Conservation (phyloP, 2,113 vertebrate genomes). For the Prolemur simus region DNA sequence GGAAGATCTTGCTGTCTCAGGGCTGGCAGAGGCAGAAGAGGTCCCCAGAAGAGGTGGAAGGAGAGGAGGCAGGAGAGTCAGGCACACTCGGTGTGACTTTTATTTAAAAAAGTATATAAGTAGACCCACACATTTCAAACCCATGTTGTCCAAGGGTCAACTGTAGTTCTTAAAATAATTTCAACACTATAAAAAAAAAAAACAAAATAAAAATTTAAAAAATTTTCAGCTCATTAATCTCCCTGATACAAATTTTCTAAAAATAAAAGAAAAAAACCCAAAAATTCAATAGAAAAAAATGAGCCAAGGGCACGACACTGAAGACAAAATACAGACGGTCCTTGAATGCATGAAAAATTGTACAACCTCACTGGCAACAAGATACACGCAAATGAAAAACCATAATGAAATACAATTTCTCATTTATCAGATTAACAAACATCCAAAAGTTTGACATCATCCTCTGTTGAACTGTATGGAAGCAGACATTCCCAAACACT, state of each 20-base stretch:
- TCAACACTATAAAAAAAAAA: background rate
- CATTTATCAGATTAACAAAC: background rate
- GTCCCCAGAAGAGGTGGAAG: background rate
- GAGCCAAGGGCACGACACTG: background rate
- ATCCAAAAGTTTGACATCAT: background rate
- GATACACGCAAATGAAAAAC: background rate
- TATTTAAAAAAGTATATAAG: background rate
- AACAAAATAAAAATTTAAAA: background rate
- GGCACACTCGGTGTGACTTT: background rate
- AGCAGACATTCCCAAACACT: background rate
- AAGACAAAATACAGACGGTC: slow-evolving; percentile 1
- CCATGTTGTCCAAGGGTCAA: background rate
- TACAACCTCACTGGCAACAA: background rate
- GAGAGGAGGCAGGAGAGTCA: background rate
- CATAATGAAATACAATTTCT: background rate
- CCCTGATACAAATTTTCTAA: background rate
- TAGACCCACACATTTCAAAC: background rate
- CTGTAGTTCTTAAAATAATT: background rate
- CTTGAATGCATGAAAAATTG: background rate
- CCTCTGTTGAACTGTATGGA: background rate
- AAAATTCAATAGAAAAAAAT: slow-evolving; percentile 12
- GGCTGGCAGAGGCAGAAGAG: background rate
- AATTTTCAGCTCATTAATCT: slow-evolving; percentile 41
- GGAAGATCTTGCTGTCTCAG: background rate
- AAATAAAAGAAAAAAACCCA: background rate